These are phyloP conservation scores for Pitta sordida DNA, from an alignment of 2,113 vertebrate species.

Conservation along the genomic window DNA sequence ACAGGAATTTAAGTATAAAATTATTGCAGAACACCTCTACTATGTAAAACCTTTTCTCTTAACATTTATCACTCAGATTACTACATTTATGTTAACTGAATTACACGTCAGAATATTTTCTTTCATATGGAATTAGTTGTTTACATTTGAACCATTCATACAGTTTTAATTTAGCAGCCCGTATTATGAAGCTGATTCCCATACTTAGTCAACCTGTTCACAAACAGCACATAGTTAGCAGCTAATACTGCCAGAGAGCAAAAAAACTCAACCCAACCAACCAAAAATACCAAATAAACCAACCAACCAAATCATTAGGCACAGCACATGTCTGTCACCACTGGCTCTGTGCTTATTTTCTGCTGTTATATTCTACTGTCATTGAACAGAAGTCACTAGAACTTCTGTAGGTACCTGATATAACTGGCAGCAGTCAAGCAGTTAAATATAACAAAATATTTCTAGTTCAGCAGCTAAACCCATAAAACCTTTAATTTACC, in stretches of 20 bases:
- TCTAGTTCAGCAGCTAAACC: background rate
- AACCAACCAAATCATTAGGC: background rate
- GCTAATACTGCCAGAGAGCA: background rate
- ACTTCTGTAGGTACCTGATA: background rate
- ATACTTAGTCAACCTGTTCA: background rate
- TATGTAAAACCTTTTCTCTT: background rate
- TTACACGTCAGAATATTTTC: background rate
- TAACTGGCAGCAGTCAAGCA: background rate
- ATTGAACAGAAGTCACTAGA: background rate
- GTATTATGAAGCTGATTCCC: background rate
- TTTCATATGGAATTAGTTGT: background rate
- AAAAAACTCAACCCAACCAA: background rate
- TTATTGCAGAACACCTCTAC: background rate
- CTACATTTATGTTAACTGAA: background rate
- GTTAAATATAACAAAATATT: background rate
- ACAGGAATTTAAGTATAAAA: background rate
- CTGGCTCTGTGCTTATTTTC: background rate
- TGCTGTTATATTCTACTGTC: background rate
- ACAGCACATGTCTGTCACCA: background rate
- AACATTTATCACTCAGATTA: background rate
- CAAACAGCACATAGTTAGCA: background rate
- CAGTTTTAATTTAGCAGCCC: background rate
- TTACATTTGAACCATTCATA: background rate
- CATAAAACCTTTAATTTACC: background rate
- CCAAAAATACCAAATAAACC: background rate